Base-by-base conservation (phyloP, 2,797 vertebrate species). In the Crocodylus rhombifer region DNA sequence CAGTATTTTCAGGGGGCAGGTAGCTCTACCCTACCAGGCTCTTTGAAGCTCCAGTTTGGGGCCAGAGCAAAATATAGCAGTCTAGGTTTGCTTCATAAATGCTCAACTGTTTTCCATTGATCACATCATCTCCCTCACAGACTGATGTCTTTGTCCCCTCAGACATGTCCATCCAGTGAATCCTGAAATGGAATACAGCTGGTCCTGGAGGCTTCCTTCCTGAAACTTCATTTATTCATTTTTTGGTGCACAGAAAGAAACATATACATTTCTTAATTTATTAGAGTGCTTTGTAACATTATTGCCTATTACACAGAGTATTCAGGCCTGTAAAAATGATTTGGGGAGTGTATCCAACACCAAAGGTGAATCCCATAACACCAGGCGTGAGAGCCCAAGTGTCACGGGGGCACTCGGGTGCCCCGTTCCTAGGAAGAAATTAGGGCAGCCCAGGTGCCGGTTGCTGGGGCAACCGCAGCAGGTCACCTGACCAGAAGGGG, bases 41-140 rank as follows among this genome's bases (percentile, higher is more conserved):
- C 0, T 0, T 30, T 23, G 56, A 12, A 51, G 55, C 5, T 62
- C 28, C 6, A 4, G 23, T 69, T 57, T 87, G 0, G 0, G 57
- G 7, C 1, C 78, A 28, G 8, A 30, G 74, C 0, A 1, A 91
- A 5, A 71, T 23, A 13, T 0, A 2, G 60, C 2, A 14, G 5
- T 67, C 83, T 36, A 56, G 23, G 42, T 5, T 20, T 67, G n/a
- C 64, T 33, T 67, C 64, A 64, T 3, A 80, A 91, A 82, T n/a
- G 15, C 9, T 83, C 63, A 93, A 67, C 16, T 30, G n/a, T 33
- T 67, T 67, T 30, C 64, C 65, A 67, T 10, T 18, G 9, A 20
- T 33, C n/a, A 21, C 3, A 56, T 36, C 0, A 4, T 67, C n/a
- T 82, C 5, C 7, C 12, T 56, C 58, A 69, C 77, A 82, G 18